Percentiles rank a stretch among this genome's conserved stretches.
These are phyloP conservation scores for Phalangium opilio DNA, from an alignment of 2,888 invertebrate genomes.

Conservation along the genomic window DNA sequence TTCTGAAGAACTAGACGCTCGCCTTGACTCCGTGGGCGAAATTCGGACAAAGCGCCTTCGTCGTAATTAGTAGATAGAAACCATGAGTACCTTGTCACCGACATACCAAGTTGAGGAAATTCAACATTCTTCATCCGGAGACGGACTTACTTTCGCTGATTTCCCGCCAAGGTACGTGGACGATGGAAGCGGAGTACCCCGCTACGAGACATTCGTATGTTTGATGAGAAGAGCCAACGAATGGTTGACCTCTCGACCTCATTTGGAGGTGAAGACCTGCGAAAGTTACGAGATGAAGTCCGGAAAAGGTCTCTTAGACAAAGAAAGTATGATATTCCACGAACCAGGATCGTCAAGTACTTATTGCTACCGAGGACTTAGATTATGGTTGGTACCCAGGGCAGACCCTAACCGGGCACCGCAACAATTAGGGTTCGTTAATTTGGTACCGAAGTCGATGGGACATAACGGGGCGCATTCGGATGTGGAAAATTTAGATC, in stretches of 20 bases:
- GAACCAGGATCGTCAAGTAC: slow-evolving; percentile 12
- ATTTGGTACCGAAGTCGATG: slow-evolving; percentile 11
- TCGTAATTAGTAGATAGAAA: too few relatives aligned
- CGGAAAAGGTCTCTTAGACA: slow-evolving; percentile 3
- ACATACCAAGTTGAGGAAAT: too few relatives aligned
- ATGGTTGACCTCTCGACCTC: slow-evolving; percentile 12
- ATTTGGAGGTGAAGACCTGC: slow-evolving; percentile 17
- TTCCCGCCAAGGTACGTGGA: too few relatives aligned
- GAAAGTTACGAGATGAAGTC: slow-evolving; percentile 18
- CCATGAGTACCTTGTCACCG: too few relatives aligned
- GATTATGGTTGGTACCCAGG: slow-evolving; percentile 12
- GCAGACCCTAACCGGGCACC: neutral
- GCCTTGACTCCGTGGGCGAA: too few relatives aligned
- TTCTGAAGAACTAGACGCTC: too few relatives aligned
- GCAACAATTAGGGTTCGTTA: slow-evolving; percentile 15
- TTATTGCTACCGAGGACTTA: slow-evolving; percentile 12
- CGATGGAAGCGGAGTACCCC: too few relatives aligned
- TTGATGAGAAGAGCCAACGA: slow-evolving; percentile 10
- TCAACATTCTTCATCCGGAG: too few relatives aligned
- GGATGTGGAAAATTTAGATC: slow-evolving; percentile 10
- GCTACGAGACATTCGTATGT: too few relatives aligned
- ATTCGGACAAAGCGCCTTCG: too few relatives aligned
- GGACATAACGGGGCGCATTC: slow-evolving; percentile 4
- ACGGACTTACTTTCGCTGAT: too few relatives aligned
- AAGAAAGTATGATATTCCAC: slow-evolving; percentile 15